These are phyloP conservation scores for Apocheima hispidaria DNA, from an alignment of 2,888 invertebrate species.

Conservation along the genomic window DNA sequence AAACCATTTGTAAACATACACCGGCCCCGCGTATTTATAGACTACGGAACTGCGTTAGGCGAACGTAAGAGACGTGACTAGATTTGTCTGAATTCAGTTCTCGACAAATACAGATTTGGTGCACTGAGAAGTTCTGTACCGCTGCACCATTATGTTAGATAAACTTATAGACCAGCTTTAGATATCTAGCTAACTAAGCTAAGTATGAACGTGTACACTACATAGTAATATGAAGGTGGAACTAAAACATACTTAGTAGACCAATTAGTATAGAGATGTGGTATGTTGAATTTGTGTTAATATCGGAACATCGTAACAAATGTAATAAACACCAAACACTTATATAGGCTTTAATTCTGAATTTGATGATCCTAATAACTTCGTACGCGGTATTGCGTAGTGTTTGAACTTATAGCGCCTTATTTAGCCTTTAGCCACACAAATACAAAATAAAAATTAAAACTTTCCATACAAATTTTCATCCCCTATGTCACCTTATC, in stretches of 20 bases:
- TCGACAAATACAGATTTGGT: conserved; percentile 25
- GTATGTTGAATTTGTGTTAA: neutral
- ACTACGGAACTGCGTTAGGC: conserved; percentile 28
- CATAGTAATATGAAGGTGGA: neutral
- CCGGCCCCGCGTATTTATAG: conserved; percentile 38
- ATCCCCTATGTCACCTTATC: too few species aligned
- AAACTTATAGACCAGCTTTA: conserved; percentile 1
- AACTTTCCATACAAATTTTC: too few species aligned
- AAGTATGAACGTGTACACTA: conserved; percentile 7
- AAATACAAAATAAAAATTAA: too few species aligned
- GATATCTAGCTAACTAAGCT: neutral
- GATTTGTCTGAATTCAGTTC: conserved; percentile 17
- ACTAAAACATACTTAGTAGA: too few species aligned
- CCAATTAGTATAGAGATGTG: too few species aligned
- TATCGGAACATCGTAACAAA: neutral
- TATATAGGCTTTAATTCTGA: too few species aligned
- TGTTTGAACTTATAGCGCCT: too few species aligned
- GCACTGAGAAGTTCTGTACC: conserved; percentile 10
- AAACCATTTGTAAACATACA: conserved; percentile 45
- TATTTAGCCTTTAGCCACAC: too few species aligned
- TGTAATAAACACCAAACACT: too few species aligned
- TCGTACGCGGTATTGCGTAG: too few species aligned
- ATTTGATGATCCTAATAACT: too few species aligned
- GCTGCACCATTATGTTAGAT: conserved; percentile 10
- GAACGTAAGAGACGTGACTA: conserved; percentile 18